Evolutionary conservation across 2,113 vertebrate species (phyloP).

Genomic region (Neoarius graeffei): DNA sequence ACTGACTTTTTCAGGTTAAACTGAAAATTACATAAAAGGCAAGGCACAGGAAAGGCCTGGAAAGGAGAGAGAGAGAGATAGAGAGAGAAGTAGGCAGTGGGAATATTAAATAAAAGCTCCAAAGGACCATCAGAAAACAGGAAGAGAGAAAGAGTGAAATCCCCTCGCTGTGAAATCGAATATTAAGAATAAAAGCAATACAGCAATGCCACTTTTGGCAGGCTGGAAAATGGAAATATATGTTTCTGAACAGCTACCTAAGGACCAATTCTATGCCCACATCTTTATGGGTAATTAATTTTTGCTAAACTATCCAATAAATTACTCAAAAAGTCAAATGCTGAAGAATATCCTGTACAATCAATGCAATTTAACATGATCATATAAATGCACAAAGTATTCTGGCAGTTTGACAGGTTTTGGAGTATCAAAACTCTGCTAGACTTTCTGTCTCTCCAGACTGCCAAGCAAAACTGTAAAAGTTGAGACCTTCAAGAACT

Average conservation of each 20-base stretch:
- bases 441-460: conserved; percentile 11
- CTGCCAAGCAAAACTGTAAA: conserved; percentile 40
- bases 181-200: conserved; percentile 22
- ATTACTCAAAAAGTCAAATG: not conserved
- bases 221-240: not conserved
- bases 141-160: not conserved
- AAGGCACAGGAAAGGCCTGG: conserved; percentile 31
- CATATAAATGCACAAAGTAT: not conserved
- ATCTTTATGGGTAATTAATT: conserved; percentile 13
- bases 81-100: conserved; percentile 9
- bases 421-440: conserved; percentile 1
- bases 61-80: not conserved
- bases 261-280: not conserved
- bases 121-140: conserved; percentile 7
- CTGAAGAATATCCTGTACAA: not conserved
- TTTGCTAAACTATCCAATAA: not conserved
- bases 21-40: conserved; percentile 37
- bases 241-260: not conserved
- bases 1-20: conserved; percentile 36
- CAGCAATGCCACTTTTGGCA: not conserved
- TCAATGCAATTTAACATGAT: not conserved
- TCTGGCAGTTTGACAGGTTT: conserved; percentile 30
- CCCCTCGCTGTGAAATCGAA: conserved; percentile 5
- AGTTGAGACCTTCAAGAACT: conserved; percentile 33
- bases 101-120: conserved; percentile 19